phyloP scores from a whole-genome alignment of 2,888 invertebrate genomes.

The Rambutsinella grinnellia region DNA sequence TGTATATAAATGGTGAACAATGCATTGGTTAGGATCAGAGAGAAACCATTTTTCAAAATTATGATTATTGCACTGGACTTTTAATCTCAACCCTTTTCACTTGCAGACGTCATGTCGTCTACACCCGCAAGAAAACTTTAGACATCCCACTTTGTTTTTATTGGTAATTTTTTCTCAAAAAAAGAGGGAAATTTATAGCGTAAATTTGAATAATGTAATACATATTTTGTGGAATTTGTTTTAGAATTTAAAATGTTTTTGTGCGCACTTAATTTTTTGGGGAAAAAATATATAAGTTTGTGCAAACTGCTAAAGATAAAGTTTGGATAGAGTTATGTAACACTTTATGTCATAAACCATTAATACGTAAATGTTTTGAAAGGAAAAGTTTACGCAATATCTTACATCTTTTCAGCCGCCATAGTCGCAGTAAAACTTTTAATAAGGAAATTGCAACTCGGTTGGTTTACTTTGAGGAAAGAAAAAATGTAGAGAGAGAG shows the following conservation, averaged over 20 bases:
- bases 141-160: background rate
- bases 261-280: background rate
- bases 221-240: background rate
- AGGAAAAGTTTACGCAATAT: constrained; percentile 9
- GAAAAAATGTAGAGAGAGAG: background rate
- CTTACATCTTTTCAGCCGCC: background rate
- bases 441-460: constrained; percentile 30
- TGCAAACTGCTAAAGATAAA: too few relatives aligned
- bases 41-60: constrained; percentile 51
- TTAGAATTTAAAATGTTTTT: background rate
- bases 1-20: background rate
- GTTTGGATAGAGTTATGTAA: background rate
- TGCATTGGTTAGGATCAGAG: constrained; percentile 28
- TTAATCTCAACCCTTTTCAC: constrained; percentile 49
- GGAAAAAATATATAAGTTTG: too few relatives aligned
- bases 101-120: constrained; percentile 46
- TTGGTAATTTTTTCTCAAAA: background rate
- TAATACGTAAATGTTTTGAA: constrained; percentile 32
- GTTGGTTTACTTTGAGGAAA: background rate
- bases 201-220: background rate
- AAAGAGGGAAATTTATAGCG: too few relatives aligned
- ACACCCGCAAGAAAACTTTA: constrained; percentile 16
- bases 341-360: constrained; percentile 24
- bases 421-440: constrained; percentile 19
- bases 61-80: constrained; percentile 48